These are phyloP conservation scores for Lasiommata megera DNA, from an alignment of 2,888 invertebrate species.

Conservation along the genomic window DNA sequence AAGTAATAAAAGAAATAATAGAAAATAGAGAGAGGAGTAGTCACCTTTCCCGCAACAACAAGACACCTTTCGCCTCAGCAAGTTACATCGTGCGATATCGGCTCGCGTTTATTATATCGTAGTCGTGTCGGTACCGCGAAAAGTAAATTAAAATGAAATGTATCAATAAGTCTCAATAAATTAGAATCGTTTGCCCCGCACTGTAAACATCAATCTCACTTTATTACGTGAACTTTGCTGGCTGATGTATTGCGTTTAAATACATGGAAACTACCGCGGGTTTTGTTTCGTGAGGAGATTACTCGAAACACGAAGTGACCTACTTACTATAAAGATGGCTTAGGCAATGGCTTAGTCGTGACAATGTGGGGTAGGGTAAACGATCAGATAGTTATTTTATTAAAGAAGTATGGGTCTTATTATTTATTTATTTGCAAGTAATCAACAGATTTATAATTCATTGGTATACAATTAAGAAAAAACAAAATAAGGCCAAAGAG, in stretches of 20 bases:
- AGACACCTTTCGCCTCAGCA: too few relatives aligned
- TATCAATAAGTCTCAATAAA: constrained; percentile 27
- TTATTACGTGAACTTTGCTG: constrained; percentile 3
- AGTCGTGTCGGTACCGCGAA: neutral
- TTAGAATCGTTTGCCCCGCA: constrained; percentile 22
- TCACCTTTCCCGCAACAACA: too few relatives aligned
- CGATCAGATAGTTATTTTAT: neutral
- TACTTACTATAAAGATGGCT: neutral
- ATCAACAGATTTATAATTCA: too few relatives aligned
- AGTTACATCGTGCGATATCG: too few relatives aligned
- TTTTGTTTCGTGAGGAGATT: constrained; percentile 7
- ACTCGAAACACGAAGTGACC: neutral
- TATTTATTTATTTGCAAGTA: too few relatives aligned
- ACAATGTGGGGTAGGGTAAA: neutral
- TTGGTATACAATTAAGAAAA: too few relatives aligned
- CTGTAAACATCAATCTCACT: constrained; percentile 23
- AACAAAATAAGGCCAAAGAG: too few relatives aligned
- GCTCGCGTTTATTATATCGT: too few relatives aligned
- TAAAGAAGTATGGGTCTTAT: neutral
- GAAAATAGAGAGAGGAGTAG: too few relatives aligned
- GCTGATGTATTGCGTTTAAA: constrained; percentile 10
- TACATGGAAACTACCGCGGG: neutral
- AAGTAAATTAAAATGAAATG: neutral
- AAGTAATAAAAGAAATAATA: too few relatives aligned
- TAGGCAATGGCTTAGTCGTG: constrained; percentile 1